Base-by-base conservation (phyloP, 2,888 invertebrate species). In the Drosophila affinis region DNA sequence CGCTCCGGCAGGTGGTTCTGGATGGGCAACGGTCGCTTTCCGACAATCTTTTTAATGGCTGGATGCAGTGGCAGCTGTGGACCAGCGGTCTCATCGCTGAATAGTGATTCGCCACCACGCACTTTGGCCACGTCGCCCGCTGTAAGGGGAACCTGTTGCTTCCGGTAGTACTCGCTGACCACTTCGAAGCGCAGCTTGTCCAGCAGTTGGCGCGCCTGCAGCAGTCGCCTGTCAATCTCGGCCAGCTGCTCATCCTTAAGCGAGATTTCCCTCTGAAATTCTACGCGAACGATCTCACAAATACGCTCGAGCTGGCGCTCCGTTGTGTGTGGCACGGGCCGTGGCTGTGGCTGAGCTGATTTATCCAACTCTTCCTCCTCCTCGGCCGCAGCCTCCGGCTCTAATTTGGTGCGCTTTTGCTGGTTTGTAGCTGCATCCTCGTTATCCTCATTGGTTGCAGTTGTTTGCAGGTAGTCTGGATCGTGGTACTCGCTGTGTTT, bases 181-280 rank as follows among this genome's bases (percentile, higher is more conserved):
- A 94, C 93, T 3, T 93, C 93, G 85, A 94, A 94, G 14, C 95
- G 93, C 14, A 95, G 90, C 46, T 94, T 91, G 80, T 94, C 94
- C n/a, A 95, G 85, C 6, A 94, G 90, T 78, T 94, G 93, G 21
- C 94, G 93, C 1, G 94, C 93, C 79, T 93, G 92, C 45, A 93
- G 93, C 79, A 95, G 93, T 91, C 94, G 93, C 71, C 94, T 93
- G 88, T 96, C 95, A 67, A 96, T 95, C 57, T 94, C 92, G 71
- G 94, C 93, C 14, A 97, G 93, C 92, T 97, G 96, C 62, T 94
- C 93, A 89, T 96, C 95, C 86, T 96, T 95, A 2, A 92, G 89
- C 54, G 93, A 93, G 12, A 97, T 92, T 90, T 97, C 97, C 54
- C 93, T 93, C 51, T 94, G 93, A 92, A 97, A 97, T 91, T 97